Conservation (phyloP, 2,797 vertebrate genomes). For the Gobionotothen gibberifrons region DNA sequence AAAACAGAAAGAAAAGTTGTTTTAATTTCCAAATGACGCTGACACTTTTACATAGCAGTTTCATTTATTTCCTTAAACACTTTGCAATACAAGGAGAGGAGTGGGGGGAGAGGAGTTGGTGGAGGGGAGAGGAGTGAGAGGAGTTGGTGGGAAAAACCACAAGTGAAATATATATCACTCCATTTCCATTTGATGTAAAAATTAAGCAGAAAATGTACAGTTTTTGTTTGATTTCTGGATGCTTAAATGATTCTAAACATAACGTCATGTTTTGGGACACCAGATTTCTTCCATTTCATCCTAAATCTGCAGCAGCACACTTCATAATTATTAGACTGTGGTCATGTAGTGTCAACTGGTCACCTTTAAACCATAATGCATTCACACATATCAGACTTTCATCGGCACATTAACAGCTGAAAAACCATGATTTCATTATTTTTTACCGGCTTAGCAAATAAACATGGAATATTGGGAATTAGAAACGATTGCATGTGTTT, state of each 20-base stretch:
- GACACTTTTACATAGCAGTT: too few relatives aligned
- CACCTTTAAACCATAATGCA: neutral
- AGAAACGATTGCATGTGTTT: slow-evolving; percentile 42
- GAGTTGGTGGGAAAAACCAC: neutral
- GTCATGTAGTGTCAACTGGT: neutral
- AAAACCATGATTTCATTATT: neutral
- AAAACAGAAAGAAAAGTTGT: neutral
- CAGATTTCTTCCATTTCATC: neutral
- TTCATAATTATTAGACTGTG: neutral
- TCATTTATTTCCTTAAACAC: too few relatives aligned
- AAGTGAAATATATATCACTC: neutral
- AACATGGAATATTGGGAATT: slow-evolving; percentile 1
- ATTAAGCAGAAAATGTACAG: neutral
- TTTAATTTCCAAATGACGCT: too few relatives aligned
- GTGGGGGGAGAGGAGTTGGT: too few relatives aligned
- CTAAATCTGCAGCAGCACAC: slow-evolving; percentile 1
- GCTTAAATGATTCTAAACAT: neutral
- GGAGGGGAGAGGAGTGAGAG: too few relatives aligned
- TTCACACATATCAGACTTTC: neutral
- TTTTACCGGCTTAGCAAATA: neutral
- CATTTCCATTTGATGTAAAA: neutral
- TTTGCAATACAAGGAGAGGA: too few relatives aligned
- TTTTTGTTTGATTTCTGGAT: neutral
- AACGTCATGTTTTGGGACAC: neutral
- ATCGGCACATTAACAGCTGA: neutral